Conservation (phyloP, 2,113 vertebrate genomes). For the Gobiocypris rarus region DNA sequence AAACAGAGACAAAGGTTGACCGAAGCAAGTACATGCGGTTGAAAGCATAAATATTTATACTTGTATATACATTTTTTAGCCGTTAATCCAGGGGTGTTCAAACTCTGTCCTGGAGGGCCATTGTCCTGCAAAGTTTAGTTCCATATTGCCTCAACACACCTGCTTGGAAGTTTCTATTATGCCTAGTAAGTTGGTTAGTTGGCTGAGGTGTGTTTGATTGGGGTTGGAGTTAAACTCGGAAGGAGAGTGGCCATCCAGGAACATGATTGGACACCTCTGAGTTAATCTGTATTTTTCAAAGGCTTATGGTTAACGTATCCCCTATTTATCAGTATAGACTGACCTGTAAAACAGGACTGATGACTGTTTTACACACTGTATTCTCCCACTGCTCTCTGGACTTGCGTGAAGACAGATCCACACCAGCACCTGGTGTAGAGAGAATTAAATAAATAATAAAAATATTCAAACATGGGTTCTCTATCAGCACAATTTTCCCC, state of each 20-base stretch:
- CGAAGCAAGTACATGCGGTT: background rate
- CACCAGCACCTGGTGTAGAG: slow-evolving; percentile 44
- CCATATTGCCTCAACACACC: too few species aligned
- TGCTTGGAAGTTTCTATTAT: too few species aligned
- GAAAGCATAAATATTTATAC: background rate
- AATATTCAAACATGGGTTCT: background rate
- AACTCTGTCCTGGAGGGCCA: too few species aligned
- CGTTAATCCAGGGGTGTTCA: background rate
- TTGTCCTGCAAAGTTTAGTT: too few species aligned
- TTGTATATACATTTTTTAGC: background rate
- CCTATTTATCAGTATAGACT: background rate
- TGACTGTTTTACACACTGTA: slow-evolving; percentile 62
- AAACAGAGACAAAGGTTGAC: background rate
- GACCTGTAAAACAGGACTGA: slow-evolving; percentile 69
- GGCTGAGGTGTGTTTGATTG: too few species aligned
- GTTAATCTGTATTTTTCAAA: background rate
- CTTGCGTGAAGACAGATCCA: slow-evolving; percentile 60
- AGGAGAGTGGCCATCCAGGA: too few species aligned
- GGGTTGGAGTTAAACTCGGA: too few species aligned
- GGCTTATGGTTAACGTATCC: background rate
- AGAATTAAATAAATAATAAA: background rate
- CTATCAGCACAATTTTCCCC: background rate
- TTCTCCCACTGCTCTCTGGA: slow-evolving; percentile 71
- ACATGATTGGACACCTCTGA: too few species aligned
- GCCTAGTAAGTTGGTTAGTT: too few species aligned